Evolutionary conservation across 2,888 invertebrate species (phyloP), one percentile per base, ranked within the genome.

Genomic region (Pycnomerus fuliginosus): DNA sequence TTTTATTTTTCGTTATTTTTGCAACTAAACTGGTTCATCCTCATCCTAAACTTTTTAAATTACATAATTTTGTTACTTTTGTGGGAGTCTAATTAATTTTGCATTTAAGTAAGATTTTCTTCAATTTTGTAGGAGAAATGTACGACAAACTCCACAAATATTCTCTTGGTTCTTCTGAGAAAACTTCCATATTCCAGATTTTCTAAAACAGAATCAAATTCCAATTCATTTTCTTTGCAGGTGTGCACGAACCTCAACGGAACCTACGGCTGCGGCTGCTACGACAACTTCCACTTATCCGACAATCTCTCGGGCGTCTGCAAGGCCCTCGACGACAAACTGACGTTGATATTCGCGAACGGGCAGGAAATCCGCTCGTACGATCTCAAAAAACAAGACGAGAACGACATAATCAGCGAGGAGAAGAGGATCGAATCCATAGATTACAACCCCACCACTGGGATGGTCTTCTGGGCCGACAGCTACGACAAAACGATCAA

Each of bases 381-480:
- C 49, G 80, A 82, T 30, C 69, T 84, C 14, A 79, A 80, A 33
- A 62, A 67, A 51, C 80, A 80, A 61, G 84, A 88, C 51, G 85
- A 87, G 64, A 73, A 83, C 47, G 87, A 87, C 56, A 84, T 93
- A 1, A 84, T 96, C 29, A 79, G 80, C 0, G 82, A 88, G 7
- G 95, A 96, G 67, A 90, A 90, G 69, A 81, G 94, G 34, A 89
- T 98, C 38, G 89, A 93, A 62, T 90, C 93, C 0, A 75, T 99
- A 34, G 98, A 97, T 70, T 91, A 90, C 61, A 90, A 96, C 70
- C 87, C 90, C 0, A 79, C 78, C 44, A 74, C 78, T 13, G 88
- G 92, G 66, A 89, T 93, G 67, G 76, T 98, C 40, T 98, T 92
- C 76, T 99, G 98, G 96, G 91, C 93, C 0, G 97, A 98, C 69